Percentiles rank a stretch among this genome's conserved stretches.
Conservation (phyloP, 2,113 vertebrate genomes). For the Conger conger region DNA sequence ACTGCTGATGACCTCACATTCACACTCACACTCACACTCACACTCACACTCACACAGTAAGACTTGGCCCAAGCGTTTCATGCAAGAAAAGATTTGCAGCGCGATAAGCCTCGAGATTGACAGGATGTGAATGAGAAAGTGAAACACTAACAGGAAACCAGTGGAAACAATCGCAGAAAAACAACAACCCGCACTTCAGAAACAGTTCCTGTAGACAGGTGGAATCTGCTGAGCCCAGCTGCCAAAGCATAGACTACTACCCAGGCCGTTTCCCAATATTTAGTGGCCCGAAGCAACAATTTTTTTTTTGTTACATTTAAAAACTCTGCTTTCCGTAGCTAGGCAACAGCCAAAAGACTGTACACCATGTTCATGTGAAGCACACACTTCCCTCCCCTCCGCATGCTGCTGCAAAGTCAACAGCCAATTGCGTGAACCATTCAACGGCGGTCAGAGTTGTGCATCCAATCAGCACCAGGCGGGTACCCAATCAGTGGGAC, state of each 20-base stretch:
- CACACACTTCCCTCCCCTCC: neutral
- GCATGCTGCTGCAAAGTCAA: too few relatives aligned
- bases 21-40: neutral
- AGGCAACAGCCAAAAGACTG: neutral
- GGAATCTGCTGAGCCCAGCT: neutral
- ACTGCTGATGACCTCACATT: too few relatives aligned
- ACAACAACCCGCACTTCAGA: neutral
- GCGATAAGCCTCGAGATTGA: constrained; percentile 21
- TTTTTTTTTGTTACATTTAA: constrained; percentile 5
- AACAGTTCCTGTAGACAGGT: neutral
- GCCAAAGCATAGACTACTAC: neutral
- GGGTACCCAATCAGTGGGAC: too few relatives aligned
- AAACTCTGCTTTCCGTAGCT: neutral
- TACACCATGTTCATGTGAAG: neutral
- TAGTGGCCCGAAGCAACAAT: neutral
- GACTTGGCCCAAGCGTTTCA: neutral
- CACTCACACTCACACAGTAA: neutral
- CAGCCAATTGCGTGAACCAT: neutral
- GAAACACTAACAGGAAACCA: constrained; percentile 62
- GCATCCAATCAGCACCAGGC: too few relatives aligned
- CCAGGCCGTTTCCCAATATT: neutral
- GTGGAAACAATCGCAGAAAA: constrained; percentile 47
- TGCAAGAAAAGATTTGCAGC: neutral
- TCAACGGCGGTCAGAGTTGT: too few relatives aligned
- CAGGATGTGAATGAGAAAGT: constrained; percentile 60